A percentile compares a stretch with the other conserved stretches of the same genome.
phyloP scores from a whole-genome alignment of 2,113 vertebrate species.

The Dipodomys stephensi region DNA sequence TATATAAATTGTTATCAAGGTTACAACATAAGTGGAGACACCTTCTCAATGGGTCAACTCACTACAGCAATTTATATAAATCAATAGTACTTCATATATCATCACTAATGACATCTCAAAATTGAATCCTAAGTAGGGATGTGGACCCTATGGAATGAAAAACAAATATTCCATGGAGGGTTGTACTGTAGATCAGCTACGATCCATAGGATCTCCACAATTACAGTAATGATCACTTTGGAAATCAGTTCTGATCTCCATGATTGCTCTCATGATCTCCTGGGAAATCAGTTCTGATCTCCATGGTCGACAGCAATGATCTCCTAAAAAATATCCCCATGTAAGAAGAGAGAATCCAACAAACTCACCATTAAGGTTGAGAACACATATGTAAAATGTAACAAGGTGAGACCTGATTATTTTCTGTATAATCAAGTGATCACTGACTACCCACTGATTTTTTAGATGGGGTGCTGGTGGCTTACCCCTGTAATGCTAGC shows the following conservation, averaged over 20 bases:
- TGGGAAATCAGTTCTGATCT: not conserved
- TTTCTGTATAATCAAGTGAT: not conserved
- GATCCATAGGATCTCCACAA: not conserved
- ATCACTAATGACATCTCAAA: not conserved
- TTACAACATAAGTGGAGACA: constrained; percentile 29
- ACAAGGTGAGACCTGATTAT: not conserved
- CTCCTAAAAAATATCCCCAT: not conserved
- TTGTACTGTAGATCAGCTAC: not conserved
- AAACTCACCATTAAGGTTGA: not conserved
- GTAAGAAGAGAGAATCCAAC: not conserved
- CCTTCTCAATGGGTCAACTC: not conserved
- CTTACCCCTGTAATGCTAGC: too few species aligned
- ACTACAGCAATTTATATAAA: not conserved
- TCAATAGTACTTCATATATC: not conserved
- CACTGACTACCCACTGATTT: not conserved
- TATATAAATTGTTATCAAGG: not conserved
- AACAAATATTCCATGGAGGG: not conserved
- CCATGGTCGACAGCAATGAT: not conserved
- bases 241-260: not conserved
- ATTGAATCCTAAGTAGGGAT: not conserved
- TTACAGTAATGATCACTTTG: not conserved
- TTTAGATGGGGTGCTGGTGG: not conserved
- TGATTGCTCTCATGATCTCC: not conserved
- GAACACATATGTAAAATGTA: not conserved
- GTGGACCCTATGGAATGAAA: not conserved